Evolutionary conservation across 2,797 vertebrate species (phyloP), one percentile per base, ranked within the genome.

Genomic region (Anisognathus igniventris): DNA sequence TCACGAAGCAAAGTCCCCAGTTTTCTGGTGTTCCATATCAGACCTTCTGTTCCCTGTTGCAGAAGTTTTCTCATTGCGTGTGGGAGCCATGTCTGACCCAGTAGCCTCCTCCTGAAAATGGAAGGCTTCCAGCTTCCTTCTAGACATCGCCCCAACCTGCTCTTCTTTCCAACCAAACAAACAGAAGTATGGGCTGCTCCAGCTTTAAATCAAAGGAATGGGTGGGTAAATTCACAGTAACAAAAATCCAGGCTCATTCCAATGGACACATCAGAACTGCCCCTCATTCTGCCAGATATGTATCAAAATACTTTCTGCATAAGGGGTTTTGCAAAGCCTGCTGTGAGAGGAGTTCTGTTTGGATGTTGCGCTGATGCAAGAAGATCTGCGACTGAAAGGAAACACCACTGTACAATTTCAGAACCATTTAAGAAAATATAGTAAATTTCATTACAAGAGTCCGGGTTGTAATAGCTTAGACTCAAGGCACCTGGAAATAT

Each of bases 401-500:
- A 91, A 20, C 18, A 71, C 14, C 77, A 71, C 19, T 15, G 30
- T 16, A 33, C n/a, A 21, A 47, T 62, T 71, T 50, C 88, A 76
- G 53, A 79, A 76, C 51, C 15, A 37, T 22, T 48, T 73, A 82
- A 70, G 85, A 95, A 67, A 91, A 90, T 37, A 45, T 0, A 82
- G 27, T 7, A 30, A 17, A 61, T 44, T 67, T n/a, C 48, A 20
- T 56, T 74, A 72, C 44, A 85, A 82, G 88, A 87, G 47, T 85
- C 67, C 35, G 25, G 42, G 61, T 65, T 65, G 61, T 60, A 81
- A 65, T 7, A 86, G 37, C 90, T 96, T 91, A 92, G 88, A 88
- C 93, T 92, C 95, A 98, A 98, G 98, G 97, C 97, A 98, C 97
- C 96, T 97, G 88, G 96, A 97, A 96, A 91, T 93, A 97, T 85